These are phyloP conservation scores for Ctenopoma multispine DNA, from an alignment of 2,797 vertebrate genomes.

Conservation along the genomic window DNA sequence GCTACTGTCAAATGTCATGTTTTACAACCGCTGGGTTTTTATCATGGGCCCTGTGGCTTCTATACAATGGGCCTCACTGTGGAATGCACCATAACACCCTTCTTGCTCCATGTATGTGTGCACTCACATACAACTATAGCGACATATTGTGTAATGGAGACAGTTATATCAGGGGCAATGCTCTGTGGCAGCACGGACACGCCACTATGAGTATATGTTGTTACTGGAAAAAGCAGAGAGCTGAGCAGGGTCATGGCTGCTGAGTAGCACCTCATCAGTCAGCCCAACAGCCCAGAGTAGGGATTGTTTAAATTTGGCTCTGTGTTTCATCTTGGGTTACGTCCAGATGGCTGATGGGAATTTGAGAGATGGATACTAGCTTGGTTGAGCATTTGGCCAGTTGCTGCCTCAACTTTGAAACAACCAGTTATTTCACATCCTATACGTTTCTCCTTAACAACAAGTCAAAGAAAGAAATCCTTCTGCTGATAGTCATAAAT, in stretches of 20 bases:
- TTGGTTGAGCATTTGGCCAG: slow-evolving; percentile 49
- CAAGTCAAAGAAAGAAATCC: slow-evolving; percentile 11
- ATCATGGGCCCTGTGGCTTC: slow-evolving; percentile 65
- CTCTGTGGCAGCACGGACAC: slow-evolving; percentile 62
- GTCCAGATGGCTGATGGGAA: slow-evolving; percentile 75
- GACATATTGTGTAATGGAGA: slow-evolving; percentile 70
- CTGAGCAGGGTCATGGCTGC: slow-evolving; percentile 73
- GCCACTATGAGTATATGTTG: slow-evolving; percentile 70
- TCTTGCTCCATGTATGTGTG: slow-evolving; percentile 5
- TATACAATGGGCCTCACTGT: slow-evolving; percentile 64
- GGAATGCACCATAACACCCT: slow-evolving; percentile 60
- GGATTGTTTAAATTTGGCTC: slow-evolving; percentile 78
- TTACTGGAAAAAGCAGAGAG: slow-evolving; percentile 74
- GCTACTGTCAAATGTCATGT: slow-evolving; percentile 74
- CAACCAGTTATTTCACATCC: slow-evolving; percentile 45
- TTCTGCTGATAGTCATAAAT: slow-evolving; percentile 38
- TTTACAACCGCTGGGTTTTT: slow-evolving; percentile 71
- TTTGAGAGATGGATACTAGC: slow-evolving; percentile 53
- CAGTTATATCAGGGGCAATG: slow-evolving; percentile 63
- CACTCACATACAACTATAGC: slow-evolving; percentile 32
- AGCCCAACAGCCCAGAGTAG: slow-evolving; percentile 65
- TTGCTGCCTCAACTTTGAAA: slow-evolving; percentile 48
- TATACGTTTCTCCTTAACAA: slow-evolving; percentile 37
- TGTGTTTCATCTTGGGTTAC: slow-evolving; percentile 70
- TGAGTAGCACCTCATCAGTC: slow-evolving; percentile 83